A percentile compares a stretch with the other conserved stretches of the same genome.
Conservation (phyloP, 2,113 vertebrate genomes). For the Chrysemys picta region DNA sequence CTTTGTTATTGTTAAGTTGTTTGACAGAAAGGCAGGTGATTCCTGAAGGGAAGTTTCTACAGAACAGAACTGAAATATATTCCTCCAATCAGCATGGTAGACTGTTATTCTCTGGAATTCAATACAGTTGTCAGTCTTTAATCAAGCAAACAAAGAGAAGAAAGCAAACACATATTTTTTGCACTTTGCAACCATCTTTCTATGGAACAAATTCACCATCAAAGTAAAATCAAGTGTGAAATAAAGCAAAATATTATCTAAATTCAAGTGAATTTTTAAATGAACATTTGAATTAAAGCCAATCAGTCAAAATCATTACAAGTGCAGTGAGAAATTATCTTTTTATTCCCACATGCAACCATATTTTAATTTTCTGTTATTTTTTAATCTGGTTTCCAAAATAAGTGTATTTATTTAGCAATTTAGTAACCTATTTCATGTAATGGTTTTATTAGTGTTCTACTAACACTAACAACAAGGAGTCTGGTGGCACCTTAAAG, state of each 20-base stretch:
- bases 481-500: no score
- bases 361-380: neutral
- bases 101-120: conserved; percentile 15
- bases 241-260: neutral
- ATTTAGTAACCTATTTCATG: neutral
- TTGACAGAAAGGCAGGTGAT: neutral
- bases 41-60: neutral
- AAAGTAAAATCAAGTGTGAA: neutral
- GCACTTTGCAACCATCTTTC: neutral
- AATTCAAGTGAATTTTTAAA: conserved; percentile 2
- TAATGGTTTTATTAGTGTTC: neutral
- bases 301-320: neutral
- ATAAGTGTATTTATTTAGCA: neutral
- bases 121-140: neutral
- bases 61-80: neutral
- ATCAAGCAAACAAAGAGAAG: conserved; percentile 1
- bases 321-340: neutral
- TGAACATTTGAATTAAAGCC: neutral
- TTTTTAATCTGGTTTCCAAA: neutral
- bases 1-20: neutral
- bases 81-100: neutral
- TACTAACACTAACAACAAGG: neutral
- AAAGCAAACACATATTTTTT: neutral
- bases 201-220: neutral
- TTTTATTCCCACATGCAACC: neutral